Percentiles rank a stretch among this genome's conserved stretches.
Conservation (phyloP, 2,888 invertebrate species). For the Chirona hameri region DNA sequence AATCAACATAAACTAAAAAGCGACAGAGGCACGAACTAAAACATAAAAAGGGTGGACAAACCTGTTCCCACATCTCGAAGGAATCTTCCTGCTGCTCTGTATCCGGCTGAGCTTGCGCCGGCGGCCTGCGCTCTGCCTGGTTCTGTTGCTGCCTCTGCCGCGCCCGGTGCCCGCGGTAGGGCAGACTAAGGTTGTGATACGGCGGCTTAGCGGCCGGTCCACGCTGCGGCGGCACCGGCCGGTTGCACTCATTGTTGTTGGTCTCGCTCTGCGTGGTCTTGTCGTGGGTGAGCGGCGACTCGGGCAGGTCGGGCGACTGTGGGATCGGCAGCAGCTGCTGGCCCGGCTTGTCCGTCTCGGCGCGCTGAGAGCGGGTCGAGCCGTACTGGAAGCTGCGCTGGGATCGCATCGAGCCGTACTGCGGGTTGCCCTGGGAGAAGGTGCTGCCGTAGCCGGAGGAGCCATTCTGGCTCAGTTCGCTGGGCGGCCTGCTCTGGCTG, state of each 20-base stretch:
- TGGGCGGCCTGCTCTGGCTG: slow-evolving; percentile 45
- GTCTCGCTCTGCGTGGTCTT: slow-evolving; percentile 23
- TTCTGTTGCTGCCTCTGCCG: background rate
- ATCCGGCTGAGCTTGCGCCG: background rate
- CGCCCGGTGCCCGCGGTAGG: background rate
- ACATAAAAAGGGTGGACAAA: background rate
- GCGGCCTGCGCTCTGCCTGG: background rate
- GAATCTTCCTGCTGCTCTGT: background rate
- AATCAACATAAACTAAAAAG: background rate
- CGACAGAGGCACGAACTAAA: background rate
- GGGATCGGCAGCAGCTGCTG: slow-evolving; percentile 25
- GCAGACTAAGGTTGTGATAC: slow-evolving; percentile 26
- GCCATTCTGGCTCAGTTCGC: slow-evolving; percentile 49
- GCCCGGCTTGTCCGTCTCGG: background rate
- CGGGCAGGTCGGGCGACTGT: slow-evolving; percentile 25
- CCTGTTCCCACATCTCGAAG: slow-evolving; percentile 26
- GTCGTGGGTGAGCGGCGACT: slow-evolving; percentile 2
- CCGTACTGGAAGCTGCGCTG: slow-evolving; percentile 29
- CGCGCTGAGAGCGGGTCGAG: slow-evolving; percentile 31
- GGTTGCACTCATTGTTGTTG: slow-evolving; percentile 1
- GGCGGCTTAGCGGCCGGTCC: slow-evolving; percentile 22
- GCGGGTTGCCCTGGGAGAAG: slow-evolving; percentile 44
- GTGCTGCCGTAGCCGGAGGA: slow-evolving; percentile 55
- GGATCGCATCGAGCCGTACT: slow-evolving; percentile 25
- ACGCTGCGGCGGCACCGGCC: slow-evolving; percentile 2